phyloP scores from a whole-genome alignment of 2,113 vertebrate species.

The Tachycineta bicolor region DNA sequence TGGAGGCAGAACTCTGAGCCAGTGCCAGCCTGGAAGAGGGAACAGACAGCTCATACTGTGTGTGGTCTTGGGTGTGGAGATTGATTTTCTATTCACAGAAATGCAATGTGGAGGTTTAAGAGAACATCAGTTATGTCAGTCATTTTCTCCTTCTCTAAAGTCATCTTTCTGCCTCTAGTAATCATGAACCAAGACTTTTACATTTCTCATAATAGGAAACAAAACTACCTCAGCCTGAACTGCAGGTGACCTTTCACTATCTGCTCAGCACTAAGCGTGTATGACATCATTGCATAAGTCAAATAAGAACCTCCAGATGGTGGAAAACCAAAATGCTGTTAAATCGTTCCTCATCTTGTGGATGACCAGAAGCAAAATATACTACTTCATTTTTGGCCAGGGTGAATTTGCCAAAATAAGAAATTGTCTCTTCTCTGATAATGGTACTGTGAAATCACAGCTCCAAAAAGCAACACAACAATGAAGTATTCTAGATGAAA shows the following conservation, averaged over 20 bases:
- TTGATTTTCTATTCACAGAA: constrained; percentile 40
- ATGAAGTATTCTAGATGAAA: not conserved
- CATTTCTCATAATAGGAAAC: constrained; percentile 2
- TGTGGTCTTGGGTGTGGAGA: constrained; percentile 1
- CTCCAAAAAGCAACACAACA: not conserved
- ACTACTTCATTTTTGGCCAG: not conserved
- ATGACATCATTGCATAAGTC: constrained; percentile 68
- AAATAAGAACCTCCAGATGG: constrained; percentile 65
- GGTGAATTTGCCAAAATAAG: not conserved
- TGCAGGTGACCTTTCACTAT: constrained; percentile 40
- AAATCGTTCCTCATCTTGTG: constrained; percentile 10
- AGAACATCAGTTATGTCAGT: constrained; percentile 20
- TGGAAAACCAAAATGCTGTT: constrained; percentile 46
- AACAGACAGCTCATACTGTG: not conserved
- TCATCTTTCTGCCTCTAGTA: constrained; percentile 30
- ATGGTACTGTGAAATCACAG: not conserved
- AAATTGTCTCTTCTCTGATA: not conserved
- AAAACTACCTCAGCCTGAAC: constrained; percentile 62
- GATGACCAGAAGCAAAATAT: constrained; percentile 11
- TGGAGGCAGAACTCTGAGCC: not conserved
- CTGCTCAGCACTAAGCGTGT: constrained; percentile 27
- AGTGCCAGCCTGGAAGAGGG: not conserved
- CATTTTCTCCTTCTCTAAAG: constrained; percentile 44
- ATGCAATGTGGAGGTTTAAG: constrained; percentile 17
- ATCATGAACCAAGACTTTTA: not conserved